Evolutionary conservation across 2,888 invertebrate genomes (phyloP), one percentile per base, ranked within the genome.

Genomic region (Agonopterix arenella): DNA sequence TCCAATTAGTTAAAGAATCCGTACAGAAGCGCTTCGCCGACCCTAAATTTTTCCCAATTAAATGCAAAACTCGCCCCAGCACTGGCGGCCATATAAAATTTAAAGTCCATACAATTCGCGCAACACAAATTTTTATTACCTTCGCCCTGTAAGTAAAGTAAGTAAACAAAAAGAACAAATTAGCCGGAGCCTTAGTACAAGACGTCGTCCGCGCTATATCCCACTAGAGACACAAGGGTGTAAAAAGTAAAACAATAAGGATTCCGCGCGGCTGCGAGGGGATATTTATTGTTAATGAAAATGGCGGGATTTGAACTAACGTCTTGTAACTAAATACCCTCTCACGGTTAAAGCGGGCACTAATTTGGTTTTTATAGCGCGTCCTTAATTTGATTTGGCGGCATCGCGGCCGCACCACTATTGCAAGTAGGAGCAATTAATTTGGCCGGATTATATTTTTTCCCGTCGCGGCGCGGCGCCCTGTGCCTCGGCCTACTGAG

Each of bases 261-360:
- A 89, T 84, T 84, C 84, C 70, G 79, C 78, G 82, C 82, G 80
- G 82, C 82, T 81, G 84, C 83, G 70, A 72, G 79, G 76, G 84
- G 84, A 89, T 90, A 90, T 90, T 90, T 90, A 90, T 90, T 89
- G 89, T 90, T 89, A 90, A 90, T 90, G 90, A 88, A 89, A 89
- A 88, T 82, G 82, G 85, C 80, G 74, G 89, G 89, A 89, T 89
- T 89, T 89, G 79, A 89, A 88, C 88, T 84, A 89, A 89, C 89
- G 89, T 90, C 89, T 90, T 89, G 89, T 86, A 86, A 86, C 89
- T 89, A 86, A 88, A 88, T 86, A 80, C 90, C 84, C 86, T 82
- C 88, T 84, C 84, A 86, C 88, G 85, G 85, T 84, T 89, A 86
- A 88, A 88, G 84, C 88, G 88, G 80, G 83, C 88, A 89, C 89